Conservation (phyloP, 2,797 vertebrate genomes). For the Lagorchestes hirsutus region DNA sequence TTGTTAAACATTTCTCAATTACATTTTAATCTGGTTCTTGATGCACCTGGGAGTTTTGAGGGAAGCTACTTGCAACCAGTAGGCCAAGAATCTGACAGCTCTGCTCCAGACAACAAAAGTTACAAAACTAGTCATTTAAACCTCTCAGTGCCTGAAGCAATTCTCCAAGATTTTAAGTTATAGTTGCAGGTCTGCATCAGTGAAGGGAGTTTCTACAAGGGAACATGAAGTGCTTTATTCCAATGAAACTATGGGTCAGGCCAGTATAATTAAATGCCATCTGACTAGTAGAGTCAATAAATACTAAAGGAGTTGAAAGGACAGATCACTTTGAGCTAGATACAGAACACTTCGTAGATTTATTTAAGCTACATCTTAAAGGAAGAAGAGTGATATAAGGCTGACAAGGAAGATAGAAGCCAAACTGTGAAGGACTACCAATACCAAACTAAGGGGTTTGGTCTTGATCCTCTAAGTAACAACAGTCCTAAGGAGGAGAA, state of each 20-base stretch:
- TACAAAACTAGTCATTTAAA: neutral
- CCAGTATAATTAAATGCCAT: neutral
- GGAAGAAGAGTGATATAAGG: neutral
- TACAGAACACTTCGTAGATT: neutral
- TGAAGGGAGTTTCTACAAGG: neutral
- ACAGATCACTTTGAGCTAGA: neutral
- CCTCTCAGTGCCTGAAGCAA: neutral
- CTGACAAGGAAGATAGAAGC: neutral
- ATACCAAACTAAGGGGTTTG: neutral
- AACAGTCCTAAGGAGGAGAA: neutral
- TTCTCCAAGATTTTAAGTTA: neutral
- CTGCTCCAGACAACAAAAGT: neutral
- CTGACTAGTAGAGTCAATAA: neutral
- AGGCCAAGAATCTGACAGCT: neutral
- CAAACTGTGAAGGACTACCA: neutral
- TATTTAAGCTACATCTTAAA: neutral
- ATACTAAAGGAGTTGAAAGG: neutral
- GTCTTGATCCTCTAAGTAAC: neutral
- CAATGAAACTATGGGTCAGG: neutral
- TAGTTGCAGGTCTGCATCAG: neutral
- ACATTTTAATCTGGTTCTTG: neutral
- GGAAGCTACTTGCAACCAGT: neutral
- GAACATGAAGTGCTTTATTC: neutral
- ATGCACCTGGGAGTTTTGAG: neutral
- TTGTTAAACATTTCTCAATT: neutral